Evolutionary conservation across 2,797 vertebrate species (phyloP), one percentile per base, ranked within the genome.

Genomic region (Rhinogobio ventralis): DNA sequence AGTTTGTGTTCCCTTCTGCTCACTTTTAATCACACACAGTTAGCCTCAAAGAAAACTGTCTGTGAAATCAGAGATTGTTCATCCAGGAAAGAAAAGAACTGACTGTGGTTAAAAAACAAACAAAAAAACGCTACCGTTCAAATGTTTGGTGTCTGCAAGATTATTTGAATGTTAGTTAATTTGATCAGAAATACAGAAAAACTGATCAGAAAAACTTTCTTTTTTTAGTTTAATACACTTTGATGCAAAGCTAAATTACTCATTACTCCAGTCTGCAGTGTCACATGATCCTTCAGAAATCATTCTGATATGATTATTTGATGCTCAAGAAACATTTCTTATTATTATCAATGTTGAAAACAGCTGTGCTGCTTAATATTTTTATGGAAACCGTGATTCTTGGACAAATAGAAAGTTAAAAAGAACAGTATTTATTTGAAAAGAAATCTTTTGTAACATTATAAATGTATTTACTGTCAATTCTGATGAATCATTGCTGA

Each of bases 1-100:
- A 87, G 92, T 33, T 67, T n/a, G 30, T 23, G 28, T 62, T 66
- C 15, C 49, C 1, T 39, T 66, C 23, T 51, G 17, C 45, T 51
- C 14, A 8, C 14, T 64, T 64, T 64, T 64, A 28, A 15, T 14
- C 60, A 69, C 30, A 51, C 77, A 80, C 30, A 39, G 49, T 36
- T 2, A 57, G 9, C 55, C 30, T 23, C n/a, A 45, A 13, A 71
- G 68, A 71, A 45, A 20, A 14, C 30, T n/a, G 49, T 36, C 30
- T 39, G n/a, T 25, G 7, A 28, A 42, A 60, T 13, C 55, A 62
- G 23, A 25, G 36, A 45, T n/a, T 36, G 49, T 14, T 55, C 11
- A 6, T 36, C 30, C 17, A 55, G 49, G 72, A 51, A 3, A 49
- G 28, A 39, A 53, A 80, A 53, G 0, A 39, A 55, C 49, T 71